These are phyloP conservation scores for Brachyptera putata DNA, from an alignment of 2,888 invertebrate genomes.

Conservation along the genomic window DNA sequence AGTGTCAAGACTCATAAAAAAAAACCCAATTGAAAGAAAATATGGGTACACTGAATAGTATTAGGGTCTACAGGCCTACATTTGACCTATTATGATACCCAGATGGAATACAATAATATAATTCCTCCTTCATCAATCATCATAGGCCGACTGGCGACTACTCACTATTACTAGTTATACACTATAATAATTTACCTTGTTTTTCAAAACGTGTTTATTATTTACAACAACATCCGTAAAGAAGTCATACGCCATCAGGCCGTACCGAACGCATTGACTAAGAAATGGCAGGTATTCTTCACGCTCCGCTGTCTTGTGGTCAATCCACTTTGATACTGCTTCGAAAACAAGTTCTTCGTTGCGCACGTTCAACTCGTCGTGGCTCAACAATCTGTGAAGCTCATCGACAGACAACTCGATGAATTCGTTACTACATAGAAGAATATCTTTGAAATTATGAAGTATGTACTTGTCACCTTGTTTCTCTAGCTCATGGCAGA, in stretches of 20 bases:
- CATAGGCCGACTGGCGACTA: too few species aligned
- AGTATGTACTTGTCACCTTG: constrained; percentile 56
- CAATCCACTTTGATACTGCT: constrained; percentile 67
- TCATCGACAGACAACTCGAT: constrained; percentile 57
- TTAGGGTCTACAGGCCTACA: too few species aligned
- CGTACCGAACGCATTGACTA: constrained; percentile 61
- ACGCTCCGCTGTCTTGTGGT: constrained; percentile 54
- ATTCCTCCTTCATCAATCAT: too few species aligned
- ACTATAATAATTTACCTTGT: constrained; percentile 33
- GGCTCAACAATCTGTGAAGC: constrained; percentile 58
- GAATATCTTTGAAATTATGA: constrained; percentile 57
- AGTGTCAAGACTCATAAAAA: too few species aligned
- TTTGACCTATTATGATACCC: too few species aligned
- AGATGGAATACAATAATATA: too few species aligned
- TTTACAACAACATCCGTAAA: constrained; percentile 45
- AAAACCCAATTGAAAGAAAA: too few species aligned
- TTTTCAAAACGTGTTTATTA: constrained; percentile 32
- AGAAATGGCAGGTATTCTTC: constrained; percentile 55
- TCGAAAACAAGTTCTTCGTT: constrained; percentile 72
- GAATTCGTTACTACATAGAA: constrained; percentile 54
- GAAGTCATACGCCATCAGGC: constrained; percentile 57
- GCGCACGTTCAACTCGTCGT: constrained; percentile 68
- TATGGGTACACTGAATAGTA: too few species aligned
- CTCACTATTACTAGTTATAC: too few species aligned
- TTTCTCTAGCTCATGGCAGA: constrained; percentile 62